Percentiles rank a stretch among this genome's conserved stretches.
Evolutionary conservation across 2,113 vertebrate species (phyloP).

Genomic region (Bubalus kerabau): DNA sequence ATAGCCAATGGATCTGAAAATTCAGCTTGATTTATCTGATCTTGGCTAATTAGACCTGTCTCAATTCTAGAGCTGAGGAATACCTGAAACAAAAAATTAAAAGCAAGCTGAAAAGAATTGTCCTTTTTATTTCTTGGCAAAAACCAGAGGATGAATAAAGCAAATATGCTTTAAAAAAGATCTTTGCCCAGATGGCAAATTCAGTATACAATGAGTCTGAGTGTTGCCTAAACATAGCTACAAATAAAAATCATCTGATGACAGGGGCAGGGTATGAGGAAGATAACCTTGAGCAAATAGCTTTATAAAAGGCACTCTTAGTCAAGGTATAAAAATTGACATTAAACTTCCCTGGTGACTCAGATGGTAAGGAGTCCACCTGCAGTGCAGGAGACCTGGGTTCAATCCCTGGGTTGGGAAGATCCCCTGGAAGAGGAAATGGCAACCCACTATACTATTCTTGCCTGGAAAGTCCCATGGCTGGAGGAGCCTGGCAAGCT

Average conservation of each 20-base stretch:
- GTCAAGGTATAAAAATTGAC: conserved; percentile 35
- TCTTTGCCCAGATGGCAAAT: conserved; percentile 40
- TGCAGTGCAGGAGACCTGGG: not conserved
- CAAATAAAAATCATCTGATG: conserved; percentile 67
- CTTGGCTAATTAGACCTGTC: conserved; percentile 24
- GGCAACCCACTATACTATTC: not conserved
- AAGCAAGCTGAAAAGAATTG: conserved; percentile 13
- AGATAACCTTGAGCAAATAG: conserved; percentile 48
- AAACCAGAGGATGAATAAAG: not conserved
- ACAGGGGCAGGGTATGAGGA: not conserved
- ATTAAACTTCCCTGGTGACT: conserved; percentile 13
- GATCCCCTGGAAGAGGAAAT: not conserved
- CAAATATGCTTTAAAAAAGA: conserved; percentile 23
- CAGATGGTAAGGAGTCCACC: not conserved
- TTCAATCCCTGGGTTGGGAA: not conserved
- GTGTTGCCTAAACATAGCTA: conserved; percentile 43
- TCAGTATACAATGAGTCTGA: not conserved
- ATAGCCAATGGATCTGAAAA: not conserved
- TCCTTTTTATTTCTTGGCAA: conserved; percentile 38
- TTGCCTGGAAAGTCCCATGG: not conserved
- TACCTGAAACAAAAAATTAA: conserved; percentile 34
- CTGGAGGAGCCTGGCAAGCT: not conserved
- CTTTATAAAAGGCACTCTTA: conserved; percentile 28
- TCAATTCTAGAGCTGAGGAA: conserved; percentile 36
- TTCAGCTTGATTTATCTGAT: not conserved